Base-by-base conservation (phyloP, 1,140 invertebrate species). In the Cataglyphis hispanica region DNA sequence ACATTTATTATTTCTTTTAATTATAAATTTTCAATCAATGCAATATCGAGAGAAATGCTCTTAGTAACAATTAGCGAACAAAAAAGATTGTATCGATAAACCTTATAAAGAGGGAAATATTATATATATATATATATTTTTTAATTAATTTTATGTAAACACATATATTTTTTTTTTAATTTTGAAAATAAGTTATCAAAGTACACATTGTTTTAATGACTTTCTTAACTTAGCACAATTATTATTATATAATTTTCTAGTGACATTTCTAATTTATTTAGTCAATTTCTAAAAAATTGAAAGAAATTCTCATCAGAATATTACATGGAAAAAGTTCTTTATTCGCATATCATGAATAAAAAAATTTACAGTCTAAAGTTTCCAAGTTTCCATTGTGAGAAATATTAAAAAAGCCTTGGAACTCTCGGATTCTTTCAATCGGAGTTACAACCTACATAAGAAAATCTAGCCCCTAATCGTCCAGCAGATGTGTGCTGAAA, bases 401-500 rank as follows among this genome's bases (percentile, higher is more conserved):
- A 67, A 31, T 25, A 43, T 43, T 25, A 37, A 50, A 16, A 80
- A 53, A 6, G 4, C 1, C 37, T 56, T 67, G 10, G 10, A 72
- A 67, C n/a, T 31, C 16, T 31, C 19, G n/a, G 43, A 34, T 50
- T 46, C 27, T 66, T 50, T 66, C 60, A 64, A 64, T 34, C 27
- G 19, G 19, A 22, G 1, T 10, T 40, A n/a, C 27, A 56, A 74
- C 27, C 60, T 78, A 16, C 27, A 25, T 34, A 58, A 72, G 67
- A 61, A 60, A 74, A 50, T 50, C 46, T 50, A 31, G 60, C 6
- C 43, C 19, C 19, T 70, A 64, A 60, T 70, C 63, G 70, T 88
- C 77, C 84, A 86, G 86, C 87, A 88, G 76, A 88, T 74, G 53
- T 84, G 78, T 85, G 72, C 77, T 77, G 64, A 61, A 67, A 84